These are phyloP conservation scores for Brachionus calyciflorus DNA, from an alignment of 1,140 invertebrate genomes.

Conservation along the genomic window DNA sequence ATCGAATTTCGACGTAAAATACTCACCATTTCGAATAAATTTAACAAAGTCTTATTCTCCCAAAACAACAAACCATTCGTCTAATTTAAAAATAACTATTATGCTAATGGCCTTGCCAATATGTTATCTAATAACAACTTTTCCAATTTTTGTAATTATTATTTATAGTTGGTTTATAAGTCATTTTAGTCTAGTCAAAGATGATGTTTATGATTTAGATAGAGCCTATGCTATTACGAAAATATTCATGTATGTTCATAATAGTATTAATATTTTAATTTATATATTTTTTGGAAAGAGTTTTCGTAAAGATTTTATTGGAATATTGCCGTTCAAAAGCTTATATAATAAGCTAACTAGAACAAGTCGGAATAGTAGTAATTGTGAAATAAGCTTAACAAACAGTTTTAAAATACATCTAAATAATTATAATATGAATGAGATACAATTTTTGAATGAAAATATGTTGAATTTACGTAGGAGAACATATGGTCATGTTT, in stretches of 20 bases:
- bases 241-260: slow-evolving; percentile 23
- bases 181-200: not conserved
- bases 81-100: slow-evolving; percentile 12
- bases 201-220: not conserved
- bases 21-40: not conserved
- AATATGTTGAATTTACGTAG: no score
- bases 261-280: slow-evolving; percentile 31
- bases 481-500: no score
- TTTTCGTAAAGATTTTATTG: slow-evolving; percentile 28
- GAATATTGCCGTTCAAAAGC: slow-evolving; percentile 8
- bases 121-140: slow-evolving; percentile 22
- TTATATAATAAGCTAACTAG: not conserved
- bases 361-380: not conserved
- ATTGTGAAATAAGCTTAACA: not conserved
- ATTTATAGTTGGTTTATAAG: slow-evolving; percentile 18
- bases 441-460: no score
- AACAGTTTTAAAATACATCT: not conserved
- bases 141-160: slow-evolving; percentile 23
- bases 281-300: slow-evolving; percentile 40
- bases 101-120: slow-evolving; percentile 31
- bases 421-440: not conserved
- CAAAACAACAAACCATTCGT: not conserved
- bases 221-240: slow-evolving; percentile 2
- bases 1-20: not conserved
- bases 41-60: not conserved